Conservation (phyloP, 2,888 invertebrate genomes). For the Norana najaformis region DNA sequence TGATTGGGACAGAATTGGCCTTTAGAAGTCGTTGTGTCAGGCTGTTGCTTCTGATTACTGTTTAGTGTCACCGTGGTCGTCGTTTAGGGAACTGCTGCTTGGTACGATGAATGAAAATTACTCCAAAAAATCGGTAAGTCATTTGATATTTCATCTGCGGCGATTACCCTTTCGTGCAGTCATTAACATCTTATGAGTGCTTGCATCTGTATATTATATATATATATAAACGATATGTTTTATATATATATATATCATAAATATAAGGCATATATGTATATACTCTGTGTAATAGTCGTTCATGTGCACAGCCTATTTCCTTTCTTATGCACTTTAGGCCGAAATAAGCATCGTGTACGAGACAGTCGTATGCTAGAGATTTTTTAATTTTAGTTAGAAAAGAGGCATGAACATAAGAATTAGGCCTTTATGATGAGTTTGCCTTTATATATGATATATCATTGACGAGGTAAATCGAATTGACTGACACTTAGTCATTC, state of each 20-base stretch:
- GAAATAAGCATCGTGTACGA: not conserved
- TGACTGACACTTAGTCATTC: not conserved
- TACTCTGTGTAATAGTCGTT: not conserved
- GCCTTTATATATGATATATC: too few relatives aligned
- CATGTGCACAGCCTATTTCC: not conserved
- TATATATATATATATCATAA: not conserved
- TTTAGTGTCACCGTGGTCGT: not conserved
- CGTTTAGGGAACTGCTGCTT: not conserved
- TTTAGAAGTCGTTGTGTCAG: not conserved
- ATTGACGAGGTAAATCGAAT: too few relatives aligned
- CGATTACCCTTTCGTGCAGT: not conserved
- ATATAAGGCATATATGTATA: too few relatives aligned
- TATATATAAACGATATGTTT: not conserved
- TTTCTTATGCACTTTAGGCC: not conserved
- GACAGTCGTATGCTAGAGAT: not conserved
- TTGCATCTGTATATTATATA: not conserved
- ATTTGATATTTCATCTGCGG: not conserved
- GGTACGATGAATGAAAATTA: not conserved
- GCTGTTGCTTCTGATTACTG: not conserved
- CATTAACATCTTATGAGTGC: not conserved
- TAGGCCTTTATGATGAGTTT: too few relatives aligned
- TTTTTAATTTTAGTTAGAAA: not conserved
- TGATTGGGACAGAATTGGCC: not conserved
- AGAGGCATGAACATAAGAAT: too few relatives aligned
- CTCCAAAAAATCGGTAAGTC: not conserved